These are phyloP conservation scores for Lontra canadensis DNA, from an alignment of 2,113 vertebrate species.

Conservation along the genomic window DNA sequence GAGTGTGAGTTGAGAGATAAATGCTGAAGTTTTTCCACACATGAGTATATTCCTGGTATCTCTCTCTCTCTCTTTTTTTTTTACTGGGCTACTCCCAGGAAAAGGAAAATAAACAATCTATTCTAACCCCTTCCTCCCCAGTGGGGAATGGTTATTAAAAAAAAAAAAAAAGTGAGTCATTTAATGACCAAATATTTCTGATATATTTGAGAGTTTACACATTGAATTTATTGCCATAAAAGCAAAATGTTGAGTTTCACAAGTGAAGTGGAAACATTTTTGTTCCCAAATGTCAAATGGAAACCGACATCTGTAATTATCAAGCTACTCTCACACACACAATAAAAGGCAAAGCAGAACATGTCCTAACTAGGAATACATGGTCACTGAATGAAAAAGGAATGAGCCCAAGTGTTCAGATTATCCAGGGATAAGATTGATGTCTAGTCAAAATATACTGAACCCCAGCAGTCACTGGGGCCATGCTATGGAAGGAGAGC, in stretches of 20 bases:
- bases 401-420: constrained; percentile 41
- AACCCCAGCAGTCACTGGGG: neutral
- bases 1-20: neutral
- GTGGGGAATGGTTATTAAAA: neutral
- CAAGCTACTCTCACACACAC: constrained; percentile 40
- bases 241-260: constrained; percentile 49
- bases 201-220: constrained; percentile 33
- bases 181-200: constrained; percentile 32
- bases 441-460: neutral
- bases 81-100: neutral
- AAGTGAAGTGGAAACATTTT: constrained; percentile 69
- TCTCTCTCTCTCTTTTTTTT: neutral
- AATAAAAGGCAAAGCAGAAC: constrained; percentile 61
- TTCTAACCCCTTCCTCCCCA: neutral
- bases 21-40: neutral
- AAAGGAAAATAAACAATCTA: neutral
- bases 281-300: constrained; percentile 72
- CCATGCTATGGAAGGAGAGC: neutral
- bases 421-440: constrained; percentile 8
- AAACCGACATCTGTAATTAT: constrained; percentile 65
- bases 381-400: constrained; percentile 53
- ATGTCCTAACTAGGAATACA: neutral
- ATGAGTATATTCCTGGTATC: neutral
- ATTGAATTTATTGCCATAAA: constrained; percentile 48
- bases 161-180: neutral